Evolutionary conservation across 2,113 vertebrate genomes (phyloP), one percentile per base, ranked within the genome.

Genomic region (Centrocercus urophasianus): DNA sequence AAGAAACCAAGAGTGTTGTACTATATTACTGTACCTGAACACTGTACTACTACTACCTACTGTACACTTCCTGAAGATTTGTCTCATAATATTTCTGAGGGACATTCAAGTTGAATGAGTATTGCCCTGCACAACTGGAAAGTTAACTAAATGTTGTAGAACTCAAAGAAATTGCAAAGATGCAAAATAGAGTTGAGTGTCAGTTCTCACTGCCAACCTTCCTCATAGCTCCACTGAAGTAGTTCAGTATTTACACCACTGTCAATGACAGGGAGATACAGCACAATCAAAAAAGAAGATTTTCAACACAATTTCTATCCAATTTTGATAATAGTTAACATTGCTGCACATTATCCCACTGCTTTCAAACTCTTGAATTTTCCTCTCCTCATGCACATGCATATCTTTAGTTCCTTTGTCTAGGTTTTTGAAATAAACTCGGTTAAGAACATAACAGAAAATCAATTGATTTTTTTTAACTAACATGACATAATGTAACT

Each of bases 401-500:
- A 8, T 5, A 6, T 5, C 21, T 48, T 67, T 34, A 19, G 7
- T n/a, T 38, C 36, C 61, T 86, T 73, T 12, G 1, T 50, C 21
- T 77, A 12, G 3, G 4, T 67, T 89, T 78, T 28, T 69, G 13
- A 73, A 83, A 83, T 63, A 69, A 73, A 50, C 6, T n/a, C 19
- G 5, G 11, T 57, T 78, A 67, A 82, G 77, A 86, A 38, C 4
- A 38, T n/a, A 47, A 13, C 24, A 76, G 28, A 56, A 88, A 77
- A 70, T 34, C 0, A 1, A 2, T 11, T 50, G 0, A 1, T 12
- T 63, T 80, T 69, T 63, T 0, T 71, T 25, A 18, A 19, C 50
- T 66, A 60, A 5, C 3, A 47, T 54, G 42, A 66, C 40, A 36
- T 16, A 59, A 11, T 59, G 30, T 40, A 59, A 52, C 43, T 45